Percentiles rank a stretch among this genome's conserved stretches.
Evolutionary conservation across 2,888 invertebrate genomes (phyloP).

Genomic region (Brassicogethes aeneus): DNA sequence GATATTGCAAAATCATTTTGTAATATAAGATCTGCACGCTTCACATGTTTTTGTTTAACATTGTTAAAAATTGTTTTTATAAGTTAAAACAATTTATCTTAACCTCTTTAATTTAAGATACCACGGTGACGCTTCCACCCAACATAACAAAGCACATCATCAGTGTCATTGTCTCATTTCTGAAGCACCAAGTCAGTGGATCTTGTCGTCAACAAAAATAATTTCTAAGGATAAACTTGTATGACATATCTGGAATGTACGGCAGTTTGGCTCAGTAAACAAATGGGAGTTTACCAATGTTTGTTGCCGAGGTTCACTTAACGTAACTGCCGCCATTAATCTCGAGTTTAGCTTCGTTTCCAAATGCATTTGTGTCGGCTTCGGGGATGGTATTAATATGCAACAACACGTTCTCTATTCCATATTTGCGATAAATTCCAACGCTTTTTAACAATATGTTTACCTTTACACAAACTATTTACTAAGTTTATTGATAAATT

Average conservation of each 20-base stretch:
- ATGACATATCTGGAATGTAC: conserved; percentile 15
- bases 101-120: no score
- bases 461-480: no score
- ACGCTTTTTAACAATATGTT: no score
- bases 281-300: conserved; percentile 22
- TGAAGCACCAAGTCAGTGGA: no score
- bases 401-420: background rate
- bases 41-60: conserved; percentile 11
- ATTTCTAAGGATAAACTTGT: background rate
- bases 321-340: conserved; percentile 19
- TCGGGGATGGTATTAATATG: background rate
- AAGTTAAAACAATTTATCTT: no score
- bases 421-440: background rate
- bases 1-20: conserved; percentile 4
- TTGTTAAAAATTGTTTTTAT: no score
- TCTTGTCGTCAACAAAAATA: conserved; percentile 14
- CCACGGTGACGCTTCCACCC: no score
- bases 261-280: conserved; percentile 22
- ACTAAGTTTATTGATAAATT: no score
- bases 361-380: background rate
- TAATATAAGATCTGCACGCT: conserved; percentile 10
- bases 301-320: conserved; percentile 17
- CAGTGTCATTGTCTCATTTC: no score
- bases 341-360: conserved; percentile 9
- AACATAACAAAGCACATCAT: no score